Conservation (phyloP, 2,888 invertebrate species). For the Graphium colonna region DNA sequence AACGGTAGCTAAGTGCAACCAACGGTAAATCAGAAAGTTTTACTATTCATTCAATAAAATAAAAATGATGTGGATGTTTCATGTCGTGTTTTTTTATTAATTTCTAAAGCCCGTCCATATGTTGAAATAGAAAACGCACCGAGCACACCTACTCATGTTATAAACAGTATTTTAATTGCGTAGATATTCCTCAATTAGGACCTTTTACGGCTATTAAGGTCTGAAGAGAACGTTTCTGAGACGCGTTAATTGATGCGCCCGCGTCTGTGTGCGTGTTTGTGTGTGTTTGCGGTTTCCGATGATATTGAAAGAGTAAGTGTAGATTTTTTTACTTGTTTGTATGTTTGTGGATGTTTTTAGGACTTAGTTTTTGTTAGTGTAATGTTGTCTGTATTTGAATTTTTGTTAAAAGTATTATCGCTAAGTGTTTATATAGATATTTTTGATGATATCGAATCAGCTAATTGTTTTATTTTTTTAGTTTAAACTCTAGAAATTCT, state of each 20-base stretch:
- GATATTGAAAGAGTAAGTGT: too few relatives aligned
- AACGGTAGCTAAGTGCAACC: too few relatives aligned
- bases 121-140: background rate
- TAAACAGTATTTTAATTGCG: slow-evolving; percentile 19
- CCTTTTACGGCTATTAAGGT: slow-evolving; percentile 22
- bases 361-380: too few relatives aligned
- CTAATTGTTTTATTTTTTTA: background rate
- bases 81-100: background rate
- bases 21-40: too few relatives aligned
- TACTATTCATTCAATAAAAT: too few relatives aligned
- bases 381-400: too few relatives aligned
- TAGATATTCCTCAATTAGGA: slow-evolving; percentile 10
- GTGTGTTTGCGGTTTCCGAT: slow-evolving; percentile 4
- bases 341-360: too few relatives aligned
- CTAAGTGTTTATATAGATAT: background rate
- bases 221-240: slow-evolving; percentile 15
- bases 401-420: too few relatives aligned
- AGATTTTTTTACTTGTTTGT: too few relatives aligned
- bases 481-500: too few relatives aligned
- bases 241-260: slow-evolving; percentile 15
- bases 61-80: too few relatives aligned
- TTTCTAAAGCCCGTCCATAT: background rate
- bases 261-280: too few relatives aligned
- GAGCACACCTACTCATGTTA: background rate
- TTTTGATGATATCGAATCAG: background rate